Conservation (phyloP, 53 echinoderm and acorn worm species). For the Echinarachnius parma region DNA sequence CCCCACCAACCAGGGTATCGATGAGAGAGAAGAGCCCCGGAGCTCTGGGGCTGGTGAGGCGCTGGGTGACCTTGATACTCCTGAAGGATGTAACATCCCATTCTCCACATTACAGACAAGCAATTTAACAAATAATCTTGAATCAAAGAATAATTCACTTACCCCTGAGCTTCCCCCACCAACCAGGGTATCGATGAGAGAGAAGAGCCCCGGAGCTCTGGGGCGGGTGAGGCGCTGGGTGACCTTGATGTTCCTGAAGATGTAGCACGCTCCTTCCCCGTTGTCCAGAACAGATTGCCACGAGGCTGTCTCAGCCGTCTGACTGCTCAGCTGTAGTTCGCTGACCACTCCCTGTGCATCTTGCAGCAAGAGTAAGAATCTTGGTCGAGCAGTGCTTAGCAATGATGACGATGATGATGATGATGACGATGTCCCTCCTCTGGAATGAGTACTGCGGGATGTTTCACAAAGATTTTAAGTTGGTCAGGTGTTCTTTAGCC, state of each 20-base stretch:
- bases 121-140: too few relatives aligned
- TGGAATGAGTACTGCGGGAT: too few relatives aligned
- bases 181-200: conserved; percentile 66
- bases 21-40: conserved; percentile 75
- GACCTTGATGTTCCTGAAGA: conserved; percentile 62
- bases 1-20: conserved; percentile 55
- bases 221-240: conserved; percentile 29
- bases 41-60: conserved; percentile 31
- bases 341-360: conserved; percentile 70
- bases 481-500: too few relatives aligned
- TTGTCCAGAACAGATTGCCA: conserved; percentile 26
- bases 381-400: not conserved
- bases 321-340: conserved; percentile 64
- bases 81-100: too few relatives aligned
- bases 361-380: conserved; percentile 59
- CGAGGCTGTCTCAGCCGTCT: conserved; percentile 19
- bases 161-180: too few relatives aligned
- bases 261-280: conserved; percentile 53
- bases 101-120: too few relatives aligned
- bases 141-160: too few relatives aligned
- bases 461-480: too few relatives aligned
- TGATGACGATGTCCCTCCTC: too few relatives aligned
- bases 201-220: conserved; percentile 69
- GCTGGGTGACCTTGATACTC: conserved; percentile 61
- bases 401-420: too few relatives aligned